These are phyloP conservation scores for Cardiocondyla obscurior DNA, from an alignment of 1,140 invertebrate genomes.

Conservation along the genomic window DNA sequence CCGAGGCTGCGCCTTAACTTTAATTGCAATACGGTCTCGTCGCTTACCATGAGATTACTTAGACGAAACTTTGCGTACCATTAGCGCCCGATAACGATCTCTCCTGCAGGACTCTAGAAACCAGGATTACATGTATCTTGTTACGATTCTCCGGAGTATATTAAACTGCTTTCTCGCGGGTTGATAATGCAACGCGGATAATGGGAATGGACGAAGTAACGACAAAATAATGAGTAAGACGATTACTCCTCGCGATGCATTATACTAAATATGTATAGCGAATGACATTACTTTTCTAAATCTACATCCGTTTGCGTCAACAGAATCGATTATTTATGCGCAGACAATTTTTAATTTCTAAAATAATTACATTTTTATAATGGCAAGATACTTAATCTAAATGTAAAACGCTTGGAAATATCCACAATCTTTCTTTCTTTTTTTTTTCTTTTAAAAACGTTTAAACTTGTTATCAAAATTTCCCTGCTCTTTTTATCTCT, in stretches of 20 bases:
- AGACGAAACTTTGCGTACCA: constrained; percentile 21
- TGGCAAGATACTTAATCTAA: too few species aligned
- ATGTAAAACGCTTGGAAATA: neutral
- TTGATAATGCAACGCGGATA: neutral
- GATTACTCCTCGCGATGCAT: neutral
- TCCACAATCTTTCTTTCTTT: neutral
- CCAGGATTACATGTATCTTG: constrained; percentile 17
- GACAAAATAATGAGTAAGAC: neutral
- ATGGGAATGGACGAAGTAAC: neutral
- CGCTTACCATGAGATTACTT: constrained; percentile 27
- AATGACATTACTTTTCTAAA: neutral
- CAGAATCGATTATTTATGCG: neutral
- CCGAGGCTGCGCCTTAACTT: neutral
- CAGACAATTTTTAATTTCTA: too few species aligned
- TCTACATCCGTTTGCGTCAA: neutral
- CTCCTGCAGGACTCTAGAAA: constrained; percentile 5
- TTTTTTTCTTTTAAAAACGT: neutral
- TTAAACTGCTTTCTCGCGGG: constrained; percentile 27
- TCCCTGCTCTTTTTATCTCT: neutral
- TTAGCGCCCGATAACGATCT: constrained; percentile 46
- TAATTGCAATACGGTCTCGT: constrained; percentile 1
- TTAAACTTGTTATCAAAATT: neutral
- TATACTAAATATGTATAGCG: neutral
- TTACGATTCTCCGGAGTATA: neutral
- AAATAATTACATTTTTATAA: too few species aligned